Evolutionary conservation across 2,113 vertebrate genomes (phyloP).

Genomic region (Empidonax alnorum): DNA sequence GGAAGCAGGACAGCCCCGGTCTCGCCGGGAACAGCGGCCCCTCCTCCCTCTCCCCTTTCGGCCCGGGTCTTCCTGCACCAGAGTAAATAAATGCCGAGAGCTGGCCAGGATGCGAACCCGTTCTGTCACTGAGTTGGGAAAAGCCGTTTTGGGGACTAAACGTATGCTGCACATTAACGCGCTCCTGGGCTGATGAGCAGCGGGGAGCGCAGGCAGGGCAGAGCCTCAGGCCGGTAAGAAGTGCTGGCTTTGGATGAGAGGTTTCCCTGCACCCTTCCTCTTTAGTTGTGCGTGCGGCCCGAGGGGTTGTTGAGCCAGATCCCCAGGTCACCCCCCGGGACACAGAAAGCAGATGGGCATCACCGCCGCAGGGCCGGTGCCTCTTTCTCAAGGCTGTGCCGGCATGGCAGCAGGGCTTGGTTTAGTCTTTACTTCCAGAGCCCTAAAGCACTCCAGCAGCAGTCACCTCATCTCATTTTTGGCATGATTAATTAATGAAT

Average conservation of each 20-base stretch:
- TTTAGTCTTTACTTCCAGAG: background rate
- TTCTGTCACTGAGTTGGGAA: too few relatives aligned
- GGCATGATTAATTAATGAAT: background rate
- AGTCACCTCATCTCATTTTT: background rate
- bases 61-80: background rate
- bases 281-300: fast-evolving
- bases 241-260: background rate
- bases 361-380: too few relatives aligned
- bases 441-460: background rate
- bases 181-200: background rate
- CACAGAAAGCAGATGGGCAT: background rate
- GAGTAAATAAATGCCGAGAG: background rate
- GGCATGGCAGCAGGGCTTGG: background rate
- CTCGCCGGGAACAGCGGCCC: fast-evolving
- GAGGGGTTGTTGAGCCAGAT: too few relatives aligned
- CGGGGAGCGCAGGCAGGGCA: background rate
- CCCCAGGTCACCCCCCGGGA: too few relatives aligned
- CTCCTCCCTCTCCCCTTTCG: fast-evolving
- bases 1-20: background rate
- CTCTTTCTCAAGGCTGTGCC: background rate
- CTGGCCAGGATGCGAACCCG: background rate
- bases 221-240: background rate
- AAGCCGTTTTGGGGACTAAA: background rate
- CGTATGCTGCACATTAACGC: background rate
- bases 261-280: background rate